Evolutionary conservation across 2,797 vertebrate species (phyloP).

Genomic region (Trachurus trachurus): DNA sequence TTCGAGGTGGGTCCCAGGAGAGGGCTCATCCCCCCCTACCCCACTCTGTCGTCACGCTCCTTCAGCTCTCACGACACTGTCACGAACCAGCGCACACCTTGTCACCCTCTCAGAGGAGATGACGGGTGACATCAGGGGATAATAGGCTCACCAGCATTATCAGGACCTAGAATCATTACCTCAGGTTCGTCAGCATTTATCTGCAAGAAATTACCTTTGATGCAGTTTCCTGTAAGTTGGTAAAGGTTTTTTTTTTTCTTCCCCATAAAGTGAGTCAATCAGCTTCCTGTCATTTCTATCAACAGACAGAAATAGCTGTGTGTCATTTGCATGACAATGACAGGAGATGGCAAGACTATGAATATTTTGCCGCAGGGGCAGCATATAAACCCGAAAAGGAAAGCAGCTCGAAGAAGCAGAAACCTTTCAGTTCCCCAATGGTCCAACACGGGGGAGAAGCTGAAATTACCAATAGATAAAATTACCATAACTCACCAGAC

Average conservation of each 20-base stretch:
- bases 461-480: slow-evolving; percentile 34
- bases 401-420: slow-evolving; percentile 11
- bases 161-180: slow-evolving; percentile 26
- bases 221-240: slow-evolving; percentile 8
- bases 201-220: slow-evolving; percentile 23
- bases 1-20: neutral
- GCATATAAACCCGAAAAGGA: slow-evolving; percentile 40
- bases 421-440: slow-evolving; percentile 31
- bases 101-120: slow-evolving; percentile 40
- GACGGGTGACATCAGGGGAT: slow-evolving; percentile 37
- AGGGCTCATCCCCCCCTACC: neutral
- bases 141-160: slow-evolving; percentile 39
- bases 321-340: slow-evolving; percentile 55
- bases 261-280: slow-evolving; percentile 17
- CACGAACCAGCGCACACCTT: slow-evolving; percentile 35
- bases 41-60: neutral
- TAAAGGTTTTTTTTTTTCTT: slow-evolving; percentile 1
- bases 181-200: slow-evolving; percentile 20
- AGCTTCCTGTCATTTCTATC: slow-evolving; percentile 36
- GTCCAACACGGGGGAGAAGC: slow-evolving; percentile 38
- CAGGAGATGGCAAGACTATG: slow-evolving; percentile 25
- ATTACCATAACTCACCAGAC: slow-evolving; percentile 54
- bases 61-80: slow-evolving; percentile 19
- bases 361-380: slow-evolving; percentile 40
- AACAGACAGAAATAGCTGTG: slow-evolving; percentile 31